Conservation (phyloP, 2,888 invertebrate species). For the Myopa tessellatipennis region DNA sequence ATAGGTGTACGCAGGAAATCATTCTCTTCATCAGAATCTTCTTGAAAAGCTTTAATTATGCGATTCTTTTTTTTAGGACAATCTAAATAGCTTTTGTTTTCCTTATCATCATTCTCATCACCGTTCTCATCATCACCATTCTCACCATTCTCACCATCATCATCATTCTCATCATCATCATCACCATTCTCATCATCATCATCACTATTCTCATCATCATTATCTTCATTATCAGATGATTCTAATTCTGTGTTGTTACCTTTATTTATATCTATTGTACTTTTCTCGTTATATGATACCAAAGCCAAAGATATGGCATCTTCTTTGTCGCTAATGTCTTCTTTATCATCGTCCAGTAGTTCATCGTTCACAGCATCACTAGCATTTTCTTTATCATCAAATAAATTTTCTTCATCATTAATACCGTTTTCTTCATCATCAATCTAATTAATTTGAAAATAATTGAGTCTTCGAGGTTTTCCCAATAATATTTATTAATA, state of each 20-base stretch:
- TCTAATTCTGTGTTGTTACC: constrained; percentile 42
- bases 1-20: constrained; percentile 54
- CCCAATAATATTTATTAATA: background rate
- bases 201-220: constrained; percentile 67
- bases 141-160: constrained; percentile 46
- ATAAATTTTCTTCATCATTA: background rate
- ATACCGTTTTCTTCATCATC: background rate
- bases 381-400: background rate
- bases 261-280: constrained; percentile 40
- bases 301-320: constrained; percentile 67
- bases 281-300: constrained; percentile 69
- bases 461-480: too few relatives aligned
- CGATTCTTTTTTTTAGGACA: constrained; percentile 66
- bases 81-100: constrained; percentile 34
- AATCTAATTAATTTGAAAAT: too few relatives aligned
- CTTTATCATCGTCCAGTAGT: too few relatives aligned
- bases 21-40: constrained; percentile 63
- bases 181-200: constrained; percentile 70
- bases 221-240: constrained; percentile 42
- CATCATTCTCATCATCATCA: constrained; percentile 57
- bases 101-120: constrained; percentile 62
- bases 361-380: background rate
- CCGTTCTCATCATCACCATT: constrained; percentile 69
- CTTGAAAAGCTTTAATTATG: constrained; percentile 60
- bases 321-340: constrained; percentile 52